Conservation (phyloP, 2,113 vertebrate genomes). For the Eclectus roratus region DNA sequence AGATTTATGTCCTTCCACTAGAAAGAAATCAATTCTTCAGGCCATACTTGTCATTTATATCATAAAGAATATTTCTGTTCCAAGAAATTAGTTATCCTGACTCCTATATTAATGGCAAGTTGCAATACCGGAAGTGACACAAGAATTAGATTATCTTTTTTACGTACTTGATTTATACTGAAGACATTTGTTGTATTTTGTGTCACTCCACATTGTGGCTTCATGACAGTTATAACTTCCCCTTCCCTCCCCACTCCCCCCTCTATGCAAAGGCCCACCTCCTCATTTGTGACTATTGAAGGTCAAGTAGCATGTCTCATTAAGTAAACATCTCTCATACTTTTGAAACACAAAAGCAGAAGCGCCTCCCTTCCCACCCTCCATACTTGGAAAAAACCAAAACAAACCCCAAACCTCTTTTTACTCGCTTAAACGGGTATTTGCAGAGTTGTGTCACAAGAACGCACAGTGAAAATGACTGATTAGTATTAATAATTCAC, state of each 20-base stretch:
- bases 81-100: constrained; percentile 73
- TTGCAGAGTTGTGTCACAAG: constrained; percentile 60
- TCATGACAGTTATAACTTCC: constrained; percentile 29
- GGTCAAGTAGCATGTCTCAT: constrained; percentile 49
- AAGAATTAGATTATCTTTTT: constrained; percentile 62
- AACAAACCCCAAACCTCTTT: constrained; percentile 30
- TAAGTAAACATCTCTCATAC: constrained; percentile 63
- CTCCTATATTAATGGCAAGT: constrained; percentile 63
- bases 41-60: constrained; percentile 80
- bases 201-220: constrained; percentile 53
- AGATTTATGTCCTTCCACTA: constrained; percentile 85
- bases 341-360: constrained; percentile 52
- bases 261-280: constrained; percentile 64
- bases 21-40: constrained; percentile 83
- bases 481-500: constrained; percentile 56
- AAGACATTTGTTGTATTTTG: constrained; percentile 31
- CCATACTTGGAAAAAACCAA: background rate
- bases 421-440: constrained; percentile 45
- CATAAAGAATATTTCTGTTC: constrained; percentile 76
- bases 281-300: constrained; percentile 57
- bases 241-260: constrained; percentile 55
- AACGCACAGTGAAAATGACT: constrained; percentile 77
- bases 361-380: background rate
- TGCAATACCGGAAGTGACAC: constrained; percentile 60
- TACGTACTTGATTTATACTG: constrained; percentile 34